These are phyloP conservation scores for Lydus trimaculatus DNA, from an alignment of 2,888 invertebrate species.

Conservation along the genomic window DNA sequence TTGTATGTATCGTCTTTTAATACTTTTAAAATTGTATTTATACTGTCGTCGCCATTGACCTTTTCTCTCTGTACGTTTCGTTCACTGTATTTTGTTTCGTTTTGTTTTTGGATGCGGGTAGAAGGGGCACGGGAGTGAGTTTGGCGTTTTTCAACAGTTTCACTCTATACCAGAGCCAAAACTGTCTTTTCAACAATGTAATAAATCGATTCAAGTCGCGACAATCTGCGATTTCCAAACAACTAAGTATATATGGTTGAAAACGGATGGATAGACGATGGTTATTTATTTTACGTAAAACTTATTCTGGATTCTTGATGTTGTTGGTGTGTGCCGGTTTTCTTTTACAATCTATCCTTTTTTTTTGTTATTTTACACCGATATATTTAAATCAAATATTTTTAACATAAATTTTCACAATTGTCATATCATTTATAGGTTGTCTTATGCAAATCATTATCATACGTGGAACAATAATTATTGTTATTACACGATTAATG, in stretches of 20 bases:
- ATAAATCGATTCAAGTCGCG: constrained; percentile 53
- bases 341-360: too few relatives aligned
- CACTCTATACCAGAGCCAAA: constrained; percentile 38
- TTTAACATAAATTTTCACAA: not conserved
- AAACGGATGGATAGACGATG: not conserved
- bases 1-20: constrained; percentile 1
- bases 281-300: constrained; percentile 25
- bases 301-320: constrained; percentile 25
- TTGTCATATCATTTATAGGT: not conserved
- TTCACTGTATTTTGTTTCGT: not conserved
- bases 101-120: not conserved
- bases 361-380: too few relatives aligned
- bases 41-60: constrained; percentile 7
- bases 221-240: constrained; percentile 47
- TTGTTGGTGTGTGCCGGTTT: constrained; percentile 19
- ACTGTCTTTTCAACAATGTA: constrained; percentile 55
- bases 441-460: not conserved
- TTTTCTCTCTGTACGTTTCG: not conserved
- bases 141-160: constrained; percentile 50
- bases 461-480: not conserved
- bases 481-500: constrained; percentile 6
- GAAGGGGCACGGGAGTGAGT: not conserved
- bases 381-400: not conserved
- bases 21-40: constrained; percentile 8
- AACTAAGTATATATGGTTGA: constrained; percentile 13